phyloP scores from a whole-genome alignment of 2,888 invertebrate genomes.

The Tachina fera region DNA sequence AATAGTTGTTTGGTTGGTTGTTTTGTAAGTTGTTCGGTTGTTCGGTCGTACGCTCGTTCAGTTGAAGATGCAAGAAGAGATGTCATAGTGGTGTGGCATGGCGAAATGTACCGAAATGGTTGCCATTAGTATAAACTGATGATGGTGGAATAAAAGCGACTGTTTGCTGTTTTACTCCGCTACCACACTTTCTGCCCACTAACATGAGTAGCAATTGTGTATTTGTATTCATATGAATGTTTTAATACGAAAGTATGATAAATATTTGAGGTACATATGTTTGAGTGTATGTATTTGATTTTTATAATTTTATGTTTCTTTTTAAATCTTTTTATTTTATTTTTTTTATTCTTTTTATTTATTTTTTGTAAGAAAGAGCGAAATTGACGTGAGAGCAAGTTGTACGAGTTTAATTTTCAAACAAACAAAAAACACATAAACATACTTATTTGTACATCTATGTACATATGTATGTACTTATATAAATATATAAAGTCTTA shows the following conservation, averaged over 20 bases:
- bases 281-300: constrained; percentile 31
- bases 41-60: background rate
- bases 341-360: constrained; percentile 4
- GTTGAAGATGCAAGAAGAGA: constrained; percentile 8
- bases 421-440: constrained; percentile 28
- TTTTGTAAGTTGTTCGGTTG: constrained; percentile 1
- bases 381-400: constrained; percentile 63
- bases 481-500: background rate
- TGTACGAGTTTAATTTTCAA: constrained; percentile 35
- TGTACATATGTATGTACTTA: too few relatives aligned
- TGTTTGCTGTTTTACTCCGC: constrained; percentile 29
- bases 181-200: constrained; percentile 14
- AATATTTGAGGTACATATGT: constrained; percentile 51
- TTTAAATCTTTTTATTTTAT: background rate
- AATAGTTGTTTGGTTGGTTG: background rate
- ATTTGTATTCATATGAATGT: constrained; percentile 14
- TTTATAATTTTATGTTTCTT: constrained; percentile 29
- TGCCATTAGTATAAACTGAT: constrained; percentile 49
- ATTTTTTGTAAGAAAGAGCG: constrained; percentile 53
- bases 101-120: constrained; percentile 40
- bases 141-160: constrained; percentile 23
- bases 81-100: constrained; percentile 34
- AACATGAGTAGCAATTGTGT: constrained; percentile 8
- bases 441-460: background rate
- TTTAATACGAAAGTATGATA: constrained; percentile 45